phyloP scores from a whole-genome alignment of 1,140 invertebrate species.

The Agrypnia vestita region DNA sequence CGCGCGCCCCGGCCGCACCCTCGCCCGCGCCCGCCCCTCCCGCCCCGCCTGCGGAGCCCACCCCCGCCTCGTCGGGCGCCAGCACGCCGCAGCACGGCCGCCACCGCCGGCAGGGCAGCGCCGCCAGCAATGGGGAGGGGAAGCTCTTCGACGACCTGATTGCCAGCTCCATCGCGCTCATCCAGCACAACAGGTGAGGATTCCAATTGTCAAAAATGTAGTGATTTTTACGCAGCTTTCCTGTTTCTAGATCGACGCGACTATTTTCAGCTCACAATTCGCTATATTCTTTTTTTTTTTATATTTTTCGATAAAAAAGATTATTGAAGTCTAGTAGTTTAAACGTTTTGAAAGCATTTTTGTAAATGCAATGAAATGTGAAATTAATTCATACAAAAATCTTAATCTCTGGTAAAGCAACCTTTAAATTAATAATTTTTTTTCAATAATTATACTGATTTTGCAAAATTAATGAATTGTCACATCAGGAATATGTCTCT shows the following conservation, averaged over 20 bases:
- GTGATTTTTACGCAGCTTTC: not conserved
- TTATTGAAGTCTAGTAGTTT: too few relatives aligned
- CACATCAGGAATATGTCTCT: too few relatives aligned
- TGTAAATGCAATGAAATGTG: not conserved
- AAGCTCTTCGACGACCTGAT: slow-evolving; percentile 74
- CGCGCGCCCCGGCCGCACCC: slow-evolving; percentile 53
- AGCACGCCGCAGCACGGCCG: slow-evolving; percentile 70
- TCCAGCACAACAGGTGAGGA: slow-evolving; percentile 75
- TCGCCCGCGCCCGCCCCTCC: not conserved
- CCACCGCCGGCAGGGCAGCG: slow-evolving; percentile 69
- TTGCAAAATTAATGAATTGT: too few relatives aligned
- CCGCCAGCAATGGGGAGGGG: slow-evolving; percentile 66
- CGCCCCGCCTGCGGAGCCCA: slow-evolving; percentile 34
- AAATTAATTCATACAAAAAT: too few relatives aligned
- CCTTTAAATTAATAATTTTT: too few relatives aligned
- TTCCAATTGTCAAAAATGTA: slow-evolving; percentile 14
- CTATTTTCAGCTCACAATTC: too few relatives aligned
- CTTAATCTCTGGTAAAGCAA: too few relatives aligned
- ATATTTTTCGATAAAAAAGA: too few relatives aligned
- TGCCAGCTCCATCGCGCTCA: slow-evolving; percentile 77
- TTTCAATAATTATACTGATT: too few relatives aligned
- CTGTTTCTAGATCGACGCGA: not conserved
- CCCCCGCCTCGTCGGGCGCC: slow-evolving; percentile 66
- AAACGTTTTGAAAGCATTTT: too few relatives aligned
- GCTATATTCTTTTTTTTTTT: too few relatives aligned